These are phyloP conservation scores for Trematocara stigmaticum DNA, from an alignment of 2,113 vertebrate genomes.

Conservation along the genomic window DNA sequence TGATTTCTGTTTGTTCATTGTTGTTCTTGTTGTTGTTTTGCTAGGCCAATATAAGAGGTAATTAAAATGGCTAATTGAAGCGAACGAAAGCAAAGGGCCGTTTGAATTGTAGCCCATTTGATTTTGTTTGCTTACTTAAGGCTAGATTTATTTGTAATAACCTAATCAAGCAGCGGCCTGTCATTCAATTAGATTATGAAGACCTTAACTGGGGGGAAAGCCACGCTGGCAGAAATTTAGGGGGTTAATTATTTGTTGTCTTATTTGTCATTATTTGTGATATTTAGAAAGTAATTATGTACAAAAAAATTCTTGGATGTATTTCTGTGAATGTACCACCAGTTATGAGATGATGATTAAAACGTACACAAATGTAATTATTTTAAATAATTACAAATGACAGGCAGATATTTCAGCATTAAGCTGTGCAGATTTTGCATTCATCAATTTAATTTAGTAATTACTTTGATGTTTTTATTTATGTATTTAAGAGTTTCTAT, in stretches of 20 bases:
- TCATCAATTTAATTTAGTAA: not conserved
- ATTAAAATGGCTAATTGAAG: slow-evolving; percentile 72
- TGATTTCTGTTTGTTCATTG: slow-evolving; percentile 62
- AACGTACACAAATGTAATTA: slow-evolving; percentile 36
- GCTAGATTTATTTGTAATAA: slow-evolving; percentile 64
- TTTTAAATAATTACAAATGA: slow-evolving; percentile 39
- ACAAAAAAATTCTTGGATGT: slow-evolving; percentile 8
- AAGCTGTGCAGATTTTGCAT: not conserved
- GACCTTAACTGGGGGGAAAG: slow-evolving; percentile 5
- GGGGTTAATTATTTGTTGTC: slow-evolving; percentile 20
- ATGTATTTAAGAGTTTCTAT: not conserved
- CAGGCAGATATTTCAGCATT: not conserved
- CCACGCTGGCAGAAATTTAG: not conserved
- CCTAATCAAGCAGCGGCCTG: slow-evolving; percentile 57
- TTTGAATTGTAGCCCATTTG: slow-evolving; percentile 56
- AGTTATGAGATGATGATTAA: slow-evolving; percentile 37
- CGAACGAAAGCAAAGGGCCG: slow-evolving; percentile 36
- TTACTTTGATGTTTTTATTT: slow-evolving; percentile 7
- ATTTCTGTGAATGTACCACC: not conserved
- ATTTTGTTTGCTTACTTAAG: slow-evolving; percentile 57
- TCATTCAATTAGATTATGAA: slow-evolving; percentile 51
- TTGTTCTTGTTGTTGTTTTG: slow-evolving; percentile 56
- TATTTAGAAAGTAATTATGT: slow-evolving; percentile 42
- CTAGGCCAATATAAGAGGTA: slow-evolving; percentile 52
- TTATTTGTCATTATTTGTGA: slow-evolving; percentile 32